phyloP scores from a whole-genome alignment of 2,888 invertebrate genomes.

The Neocrepidodera transversa region DNA sequence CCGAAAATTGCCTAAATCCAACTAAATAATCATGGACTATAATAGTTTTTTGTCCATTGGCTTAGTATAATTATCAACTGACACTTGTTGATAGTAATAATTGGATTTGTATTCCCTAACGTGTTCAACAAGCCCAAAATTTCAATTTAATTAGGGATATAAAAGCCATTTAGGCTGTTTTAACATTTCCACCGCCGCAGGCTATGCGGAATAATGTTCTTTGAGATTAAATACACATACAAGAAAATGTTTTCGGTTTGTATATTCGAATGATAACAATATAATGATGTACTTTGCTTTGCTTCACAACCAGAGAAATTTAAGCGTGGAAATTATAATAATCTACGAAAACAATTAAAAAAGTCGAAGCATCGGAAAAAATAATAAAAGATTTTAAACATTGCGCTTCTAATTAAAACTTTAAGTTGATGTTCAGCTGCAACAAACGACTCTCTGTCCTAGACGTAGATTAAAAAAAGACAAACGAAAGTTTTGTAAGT shows the following conservation, averaged over 20 bases:
- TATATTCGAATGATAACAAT: conserved; percentile 4
- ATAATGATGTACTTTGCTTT: conserved; percentile 2
- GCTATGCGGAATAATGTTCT: conserved; percentile 25
- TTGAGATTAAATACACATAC: neutral
- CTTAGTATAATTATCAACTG: conserved; percentile 9
- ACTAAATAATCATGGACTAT: too few relatives aligned
- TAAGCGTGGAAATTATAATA: too few relatives aligned
- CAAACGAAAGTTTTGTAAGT: too few relatives aligned
- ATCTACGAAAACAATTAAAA: too few relatives aligned
- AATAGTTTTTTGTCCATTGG: neutral
- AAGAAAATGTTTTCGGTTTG: conserved; percentile 1
- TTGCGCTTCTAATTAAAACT: too few relatives aligned
- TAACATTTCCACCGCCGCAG: conserved; percentile 8
- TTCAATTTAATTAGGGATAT: conserved; percentile 12
- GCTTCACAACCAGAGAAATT: neutral
- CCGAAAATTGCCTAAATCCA: too few relatives aligned
- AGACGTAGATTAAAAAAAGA: too few relatives aligned
- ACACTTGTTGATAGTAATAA: conserved; percentile 19
- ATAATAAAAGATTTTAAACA: too few relatives aligned
- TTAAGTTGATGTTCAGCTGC: too few relatives aligned
- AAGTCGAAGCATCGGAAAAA: too few relatives aligned
- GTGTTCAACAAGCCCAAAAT: conserved; percentile 11
- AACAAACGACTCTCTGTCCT: too few relatives aligned
- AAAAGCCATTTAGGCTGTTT: conserved; percentile 23
- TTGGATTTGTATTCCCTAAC: conserved; percentile 7